Base-by-base conservation (phyloP, 2,113 vertebrate genomes). In the Laticauda colubrina region DNA sequence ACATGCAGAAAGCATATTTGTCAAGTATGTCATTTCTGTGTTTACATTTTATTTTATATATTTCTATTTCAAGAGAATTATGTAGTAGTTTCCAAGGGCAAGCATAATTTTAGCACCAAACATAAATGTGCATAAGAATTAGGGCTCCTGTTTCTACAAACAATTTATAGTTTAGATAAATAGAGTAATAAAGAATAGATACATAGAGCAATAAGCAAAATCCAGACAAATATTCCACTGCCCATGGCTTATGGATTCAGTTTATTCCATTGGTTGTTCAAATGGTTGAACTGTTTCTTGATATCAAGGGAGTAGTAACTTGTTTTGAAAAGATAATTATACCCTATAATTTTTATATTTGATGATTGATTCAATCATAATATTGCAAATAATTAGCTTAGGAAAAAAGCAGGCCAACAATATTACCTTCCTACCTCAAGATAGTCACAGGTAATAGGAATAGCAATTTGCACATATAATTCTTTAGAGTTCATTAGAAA, bases 11-110 rank as follows among this genome's bases (percentile, higher is more conserved):
- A 93, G 56, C 0, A 85, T 91, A 91, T 97, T 61, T 96, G 95
- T 97, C 94, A 91, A 57, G 90, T 92, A 95, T 94, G 92, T 96
- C 6, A 85, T 96, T 93, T 96, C 95, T 95, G 0, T 96, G 94
- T 96, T 95, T 93, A 95, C 95, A 95, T 96, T 94, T 91, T 92
- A 92, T 93, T 96, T 95, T 93, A 96, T 89, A 69, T 69, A 69
- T 96, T 96, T 96, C 91, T 43, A 90, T 95, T 95, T 88, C 89
- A 3, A 0, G 54, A 93, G 57, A 91, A 55, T 89, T 69, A 21
- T 93, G 86, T 21, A 3, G 4, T n/a, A 89, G 55, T 56, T 94
- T 93, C 94, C 75, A 90, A 95, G 54, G 81, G 89, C 56, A 0
- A 93, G 2, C 12, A 0, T 91, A 92, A 56, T 91, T 85, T 6